Evolutionary conservation across 2,797 vertebrate genomes (phyloP), one percentile per base, ranked within the genome.

Genomic region (Pipistrellus kuhlii): DNA sequence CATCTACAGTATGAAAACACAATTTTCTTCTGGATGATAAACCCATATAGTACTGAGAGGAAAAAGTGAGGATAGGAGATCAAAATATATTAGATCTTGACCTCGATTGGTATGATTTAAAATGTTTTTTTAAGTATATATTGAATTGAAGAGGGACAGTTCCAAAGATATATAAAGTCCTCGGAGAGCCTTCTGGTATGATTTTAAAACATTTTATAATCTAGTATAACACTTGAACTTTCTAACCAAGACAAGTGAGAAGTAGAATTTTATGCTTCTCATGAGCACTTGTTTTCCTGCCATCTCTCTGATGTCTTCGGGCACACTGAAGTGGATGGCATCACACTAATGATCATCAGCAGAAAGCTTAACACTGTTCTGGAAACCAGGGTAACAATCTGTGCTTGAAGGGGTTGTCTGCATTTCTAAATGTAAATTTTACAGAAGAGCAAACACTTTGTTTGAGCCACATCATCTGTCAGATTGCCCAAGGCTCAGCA

Each of bases 351-450:
- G 64, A 93, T 75, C 27, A 76, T 20, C 68, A 44, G 13, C 35
- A 21, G 41, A 82, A 77, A 35, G 66, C 14, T 20, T 27, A 8
- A 6, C 27, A 1, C 35, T 59, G 3, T 71, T 51, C 48, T 55
- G 35, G 66, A 96, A 92, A 35, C n/a, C 53, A 32, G 14, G 9
- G 9, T 55, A 25, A 30, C 15, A 3, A 3, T 0, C 35, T 72
- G 20, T 48, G 48, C 78, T 59, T 35, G 8, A 32, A 85, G 69
- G 88, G n/a, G 5, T 27, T 55, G 75, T 64, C 77, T 82, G 64
- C 55, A 53, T 87, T 55, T 85, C 68, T 73, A 53, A 81, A 41
- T 66, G 81, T 69, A 64, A 57, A 90, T 73, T 78, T 90, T 81
- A 57, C 46, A 80, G 78, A 75, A 27, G 14, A 80, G 38, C 64